Evolutionary conservation across 2,113 vertebrate species (phyloP).

Genomic region (Craseonycteris thonglongyai): DNA sequence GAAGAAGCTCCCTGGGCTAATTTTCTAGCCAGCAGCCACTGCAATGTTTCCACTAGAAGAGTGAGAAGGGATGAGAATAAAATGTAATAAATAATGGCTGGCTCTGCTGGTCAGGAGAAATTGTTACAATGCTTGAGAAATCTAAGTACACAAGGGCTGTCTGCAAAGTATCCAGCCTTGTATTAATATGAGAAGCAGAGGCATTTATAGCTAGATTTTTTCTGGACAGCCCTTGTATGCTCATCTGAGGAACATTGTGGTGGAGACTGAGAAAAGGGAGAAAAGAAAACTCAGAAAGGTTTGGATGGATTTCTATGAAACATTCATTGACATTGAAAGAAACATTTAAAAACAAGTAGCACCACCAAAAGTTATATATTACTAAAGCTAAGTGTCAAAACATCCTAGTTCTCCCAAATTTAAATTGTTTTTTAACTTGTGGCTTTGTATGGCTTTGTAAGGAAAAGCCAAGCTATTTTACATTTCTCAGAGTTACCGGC

Average conservation of each 20-base stretch:
- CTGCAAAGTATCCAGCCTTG: too few relatives aligned
- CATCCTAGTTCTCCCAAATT: neutral
- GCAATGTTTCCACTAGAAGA: constrained; percentile 80
- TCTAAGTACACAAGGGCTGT: too few relatives aligned
- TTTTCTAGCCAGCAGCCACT: constrained; percentile 81
- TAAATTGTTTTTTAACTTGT: constrained; percentile 34
- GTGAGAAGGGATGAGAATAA: constrained; percentile 74
- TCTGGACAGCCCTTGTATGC: too few relatives aligned
- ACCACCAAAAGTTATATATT: neutral
- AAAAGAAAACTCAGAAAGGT: neutral
- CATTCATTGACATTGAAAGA: constrained; percentile 49
- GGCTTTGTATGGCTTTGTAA: neutral
- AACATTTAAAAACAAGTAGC: constrained; percentile 39
- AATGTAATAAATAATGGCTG: constrained; percentile 83
- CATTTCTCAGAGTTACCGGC: neutral
- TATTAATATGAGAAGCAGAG: too few relatives aligned
- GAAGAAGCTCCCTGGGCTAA: constrained; percentile 82
- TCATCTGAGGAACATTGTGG: constrained; percentile 48
- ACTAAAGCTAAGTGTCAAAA: neutral
- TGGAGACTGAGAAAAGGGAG: constrained; percentile 6
- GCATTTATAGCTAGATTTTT: too few relatives aligned
- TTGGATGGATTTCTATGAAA: constrained; percentile 44
- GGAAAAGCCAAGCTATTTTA: neutral
- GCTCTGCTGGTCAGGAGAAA: constrained; percentile 78
- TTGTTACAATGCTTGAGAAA: constrained; percentile 80